Conservation (phyloP, 2,888 invertebrate species). For the Galerucella calmariensis region DNA sequence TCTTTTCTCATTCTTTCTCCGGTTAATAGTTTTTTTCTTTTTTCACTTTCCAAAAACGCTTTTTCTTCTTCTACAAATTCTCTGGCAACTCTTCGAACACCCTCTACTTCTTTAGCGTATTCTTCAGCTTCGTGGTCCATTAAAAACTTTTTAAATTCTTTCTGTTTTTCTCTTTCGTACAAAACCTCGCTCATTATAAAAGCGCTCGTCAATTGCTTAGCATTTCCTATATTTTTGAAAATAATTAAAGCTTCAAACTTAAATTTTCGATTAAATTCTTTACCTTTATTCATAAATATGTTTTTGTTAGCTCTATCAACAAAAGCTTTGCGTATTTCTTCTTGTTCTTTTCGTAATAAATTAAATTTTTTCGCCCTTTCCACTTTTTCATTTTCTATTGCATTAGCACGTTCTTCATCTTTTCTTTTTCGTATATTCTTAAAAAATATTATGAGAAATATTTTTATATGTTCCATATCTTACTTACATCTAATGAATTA, state of each 20-base stretch:
- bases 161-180: constrained; percentile 58
- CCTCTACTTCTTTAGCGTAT: constrained; percentile 45
- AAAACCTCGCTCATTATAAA: constrained; percentile 57
- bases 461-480: background rate
- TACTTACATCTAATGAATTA: constrained; percentile 62
- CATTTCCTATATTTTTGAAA: constrained; percentile 50
- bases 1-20: constrained; percentile 5
- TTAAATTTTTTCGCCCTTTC: constrained; percentile 48
- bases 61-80: constrained; percentile 50
- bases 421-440: constrained; percentile 53
- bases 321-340: constrained; percentile 52
- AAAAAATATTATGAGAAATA: constrained; percentile 16
- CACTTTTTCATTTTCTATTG: constrained; percentile 48
- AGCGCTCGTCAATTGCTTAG: constrained; percentile 57
- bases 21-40: constrained; percentile 20
- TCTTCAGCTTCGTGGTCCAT: constrained; percentile 56
- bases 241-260: background rate
- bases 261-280: background rate
- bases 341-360: constrained; percentile 50
- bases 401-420: constrained; percentile 48
- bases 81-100: constrained; percentile 49
- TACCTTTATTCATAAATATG: constrained; percentile 49
- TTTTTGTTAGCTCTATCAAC: constrained; percentile 54
- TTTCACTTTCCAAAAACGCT: constrained; percentile 49
- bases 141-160: constrained; percentile 55